A percentile compares a stretch with the other conserved stretches of the same genome.
These are phyloP conservation scores for Drosophila suzukii DNA, from an alignment of 1,140 invertebrate species.

Conservation along the genomic window DNA sequence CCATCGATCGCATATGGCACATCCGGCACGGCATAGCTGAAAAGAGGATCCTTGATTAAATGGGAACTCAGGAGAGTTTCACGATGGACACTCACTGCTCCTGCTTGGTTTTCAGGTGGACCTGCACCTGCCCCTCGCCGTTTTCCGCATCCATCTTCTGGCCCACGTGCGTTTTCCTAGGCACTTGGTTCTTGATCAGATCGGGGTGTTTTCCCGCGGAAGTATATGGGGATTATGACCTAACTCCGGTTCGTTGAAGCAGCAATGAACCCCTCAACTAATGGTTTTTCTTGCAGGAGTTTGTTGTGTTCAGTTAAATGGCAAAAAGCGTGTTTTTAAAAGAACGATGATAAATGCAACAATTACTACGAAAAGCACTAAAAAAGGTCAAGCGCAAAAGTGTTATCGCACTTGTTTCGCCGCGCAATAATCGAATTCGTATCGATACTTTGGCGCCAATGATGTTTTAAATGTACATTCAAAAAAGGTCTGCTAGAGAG, in stretches of 20 bases:
- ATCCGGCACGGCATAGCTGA: conserved; percentile 94
- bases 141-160: conserved; percentile 78
- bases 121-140: conserved; percentile 88
- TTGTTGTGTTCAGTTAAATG: no score
- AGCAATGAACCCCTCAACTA: background rate
- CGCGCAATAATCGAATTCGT: background rate
- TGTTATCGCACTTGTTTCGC: background rate
- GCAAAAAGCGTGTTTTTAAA: conserved; percentile 34
- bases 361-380: conserved; percentile 1
- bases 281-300: background rate
- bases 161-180: conserved; percentile 28
- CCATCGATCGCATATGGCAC: conserved; percentile 92
- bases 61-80: conserved; percentile 86
- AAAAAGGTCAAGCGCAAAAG: background rate
- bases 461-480: background rate
- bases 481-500: background rate
- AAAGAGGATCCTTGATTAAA: background rate
- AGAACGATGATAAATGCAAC: conserved; percentile 8
- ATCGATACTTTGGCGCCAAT: conserved; percentile 1
- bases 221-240: background rate
- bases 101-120: conserved; percentile 92
- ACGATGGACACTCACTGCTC: conserved; percentile 87
- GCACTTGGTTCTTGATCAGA: background rate
- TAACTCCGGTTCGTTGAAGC: background rate
- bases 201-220: conserved; percentile 13